Base-by-base conservation (phyloP, 2,888 invertebrate genomes). In the Caenorhabditis panamensis region DNA sequence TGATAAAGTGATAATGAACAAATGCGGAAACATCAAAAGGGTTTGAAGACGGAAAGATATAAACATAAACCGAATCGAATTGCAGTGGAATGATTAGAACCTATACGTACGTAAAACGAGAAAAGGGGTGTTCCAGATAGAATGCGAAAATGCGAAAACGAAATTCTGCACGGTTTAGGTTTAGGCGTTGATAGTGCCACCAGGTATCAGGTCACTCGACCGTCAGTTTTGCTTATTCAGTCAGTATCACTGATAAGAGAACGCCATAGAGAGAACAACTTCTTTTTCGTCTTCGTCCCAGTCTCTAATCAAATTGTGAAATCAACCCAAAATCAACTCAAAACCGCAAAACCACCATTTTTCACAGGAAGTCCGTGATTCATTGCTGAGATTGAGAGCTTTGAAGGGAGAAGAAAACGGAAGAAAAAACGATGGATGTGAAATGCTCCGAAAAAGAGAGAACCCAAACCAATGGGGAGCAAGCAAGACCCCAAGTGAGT, bases 401-500 rank as follows among this genome's bases (percentile, higher is more conserved):
- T 71, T 53, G 22, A 20, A 62, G 28, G 20, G n/a, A 9, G 41
- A 36, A 58, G 53, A 20, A 54, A 26, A n/a, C n/a, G n/a, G n/a
- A n/a, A n/a, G n/a, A n/a, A n/a, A n/a, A n/a, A n/a, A n/a, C n/a
- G n/a, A n/a, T n/a, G n/a, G n/a, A n/a, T n/a, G n/a, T n/a, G n/a
- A n/a, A n/a, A n/a, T n/a, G n/a, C n/a, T n/a, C n/a, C n/a, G 44
- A 20, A 4, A 44, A 51, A 31, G n/a, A 16, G n/a, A 9, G 44
- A 8, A 44, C 36, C 41, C 13, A 66, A 75, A 75, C 49, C 62
- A 59, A 37, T 36, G 22, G 69, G 44, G 16, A 28, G 62, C 31
- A 31, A 31, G 31, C 31, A 9, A 31, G 2, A 41, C 41, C 64
- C 37, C 26, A 63, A 78, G 71, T 73, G 79, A 79, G 63, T 73